A percentile compares a stretch with the other conserved stretches of the same genome.
Evolutionary conservation across 2,113 vertebrate genomes (phyloP).

Genomic region (Suricata suricatta): DNA sequence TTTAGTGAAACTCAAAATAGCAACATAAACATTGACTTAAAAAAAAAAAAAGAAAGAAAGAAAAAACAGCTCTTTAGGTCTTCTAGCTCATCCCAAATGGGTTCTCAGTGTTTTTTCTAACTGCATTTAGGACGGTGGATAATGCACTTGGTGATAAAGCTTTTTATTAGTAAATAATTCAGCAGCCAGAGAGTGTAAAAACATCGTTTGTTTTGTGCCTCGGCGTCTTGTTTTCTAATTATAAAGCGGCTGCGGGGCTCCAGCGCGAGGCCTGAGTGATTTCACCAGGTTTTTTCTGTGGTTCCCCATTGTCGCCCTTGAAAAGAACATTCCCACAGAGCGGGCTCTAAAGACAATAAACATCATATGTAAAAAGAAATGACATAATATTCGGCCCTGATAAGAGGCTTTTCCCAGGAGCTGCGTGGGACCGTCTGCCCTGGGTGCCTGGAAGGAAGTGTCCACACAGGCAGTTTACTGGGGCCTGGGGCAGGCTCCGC

Average conservation of each 20-base stretch:
- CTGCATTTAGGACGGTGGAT: not conserved
- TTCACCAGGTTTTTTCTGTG: conserved; percentile 64
- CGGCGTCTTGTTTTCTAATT: conserved; percentile 48
- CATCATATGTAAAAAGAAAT: conserved; percentile 72
- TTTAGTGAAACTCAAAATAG: conserved; percentile 51
- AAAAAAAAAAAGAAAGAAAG: not conserved
- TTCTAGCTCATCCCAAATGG: not conserved
- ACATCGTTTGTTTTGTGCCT: not conserved
- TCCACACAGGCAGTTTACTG: conserved; percentile 75
- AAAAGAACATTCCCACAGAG: conserved; percentile 73
- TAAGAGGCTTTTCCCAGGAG: conserved; percentile 79
- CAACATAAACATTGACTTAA: not conserved
- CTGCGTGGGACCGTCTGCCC: conserved; percentile 71
- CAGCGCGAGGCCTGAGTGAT: conserved; percentile 41
- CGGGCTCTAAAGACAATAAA: conserved; percentile 73
- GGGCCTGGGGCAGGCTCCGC: conserved; percentile 74
- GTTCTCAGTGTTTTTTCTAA: not conserved
- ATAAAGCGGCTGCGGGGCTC: conserved; percentile 53
- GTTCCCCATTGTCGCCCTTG: conserved; percentile 67
- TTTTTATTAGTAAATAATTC: conserved; percentile 52
- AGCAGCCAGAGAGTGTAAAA: not conserved
- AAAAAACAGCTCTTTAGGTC: not conserved
- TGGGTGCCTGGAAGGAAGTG: conserved; percentile 88
- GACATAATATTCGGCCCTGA: conserved; percentile 68
- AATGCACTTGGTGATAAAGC: not conserved